Percentiles rank a stretch among this genome's conserved stretches.
phyloP scores from a whole-genome alignment of 2,888 invertebrate genomes.

The Oxyteleia sp. region DNA sequence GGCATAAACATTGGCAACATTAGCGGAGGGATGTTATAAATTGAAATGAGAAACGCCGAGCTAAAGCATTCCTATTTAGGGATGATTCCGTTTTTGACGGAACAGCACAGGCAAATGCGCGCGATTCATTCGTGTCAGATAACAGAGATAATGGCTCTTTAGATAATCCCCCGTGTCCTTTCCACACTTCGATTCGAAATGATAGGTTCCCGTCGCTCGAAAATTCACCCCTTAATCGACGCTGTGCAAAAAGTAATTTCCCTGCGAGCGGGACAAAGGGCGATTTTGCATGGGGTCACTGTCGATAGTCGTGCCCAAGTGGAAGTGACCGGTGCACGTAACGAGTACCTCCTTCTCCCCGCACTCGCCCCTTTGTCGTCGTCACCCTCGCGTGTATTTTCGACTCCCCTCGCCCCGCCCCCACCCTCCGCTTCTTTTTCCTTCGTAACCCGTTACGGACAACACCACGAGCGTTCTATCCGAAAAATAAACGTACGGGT shows the following conservation, averaged over 20 bases:
- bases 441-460: conserved; percentile 74
- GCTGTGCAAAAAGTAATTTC: conserved; percentile 87
- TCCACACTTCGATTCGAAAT: conserved; percentile 81
- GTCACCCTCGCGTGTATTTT: conserved; percentile 67
- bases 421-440: conserved; percentile 29
- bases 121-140: conserved; percentile 69
- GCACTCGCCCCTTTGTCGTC: conserved; percentile 69
- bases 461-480: conserved; percentile 82
- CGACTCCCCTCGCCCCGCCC: conserved; percentile 62
- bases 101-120: conserved; percentile 56
- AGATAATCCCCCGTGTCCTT: conserved; percentile 73
- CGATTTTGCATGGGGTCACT: conserved; percentile 85
- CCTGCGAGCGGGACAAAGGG: conserved; percentile 86
- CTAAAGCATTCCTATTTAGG: conserved; percentile 61
- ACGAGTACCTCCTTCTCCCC: conserved; percentile 80
- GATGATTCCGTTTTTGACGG: conserved; percentile 67
- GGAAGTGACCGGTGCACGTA: conserved; percentile 87
- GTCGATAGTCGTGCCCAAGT: conserved; percentile 81
- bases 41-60: conserved; percentile 64
- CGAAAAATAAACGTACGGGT: conserved; percentile 72
- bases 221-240: conserved; percentile 86
- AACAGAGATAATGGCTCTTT: conserved; percentile 74
- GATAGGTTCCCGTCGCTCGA: conserved; percentile 83
- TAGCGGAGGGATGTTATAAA: conserved; percentile 52
- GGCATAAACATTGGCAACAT: conserved; percentile 52